Percentiles rank a stretch among this genome's conserved stretches.
Conservation (phyloP, 2,888 invertebrate species). For the Caenorhabditis virilis region DNA sequence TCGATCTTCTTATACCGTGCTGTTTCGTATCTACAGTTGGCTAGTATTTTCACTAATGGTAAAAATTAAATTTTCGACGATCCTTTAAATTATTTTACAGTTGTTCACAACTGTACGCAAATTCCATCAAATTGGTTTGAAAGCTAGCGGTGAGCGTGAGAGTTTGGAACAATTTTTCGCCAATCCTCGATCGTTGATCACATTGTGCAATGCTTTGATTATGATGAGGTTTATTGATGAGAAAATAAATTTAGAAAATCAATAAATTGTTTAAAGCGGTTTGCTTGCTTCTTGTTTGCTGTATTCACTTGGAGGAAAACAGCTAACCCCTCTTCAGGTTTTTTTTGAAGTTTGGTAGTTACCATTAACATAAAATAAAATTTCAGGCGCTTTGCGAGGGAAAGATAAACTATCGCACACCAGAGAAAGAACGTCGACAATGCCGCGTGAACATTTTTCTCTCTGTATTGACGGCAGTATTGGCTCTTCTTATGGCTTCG, state of each 20-base stretch:
- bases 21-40: slow-evolving; percentile 39
- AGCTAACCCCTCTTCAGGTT: slow-evolving; percentile 31
- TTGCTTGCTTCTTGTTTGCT: slow-evolving; percentile 26
- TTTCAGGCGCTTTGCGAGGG: slow-evolving; percentile 24
- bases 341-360: background rate
- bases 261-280: slow-evolving; percentile 18
- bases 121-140: slow-evolving; percentile 43
- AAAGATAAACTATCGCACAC: slow-evolving; percentile 12
- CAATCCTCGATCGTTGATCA: slow-evolving; percentile 43
- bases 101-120: slow-evolving; percentile 40
- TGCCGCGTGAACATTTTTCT: slow-evolving; percentile 26
- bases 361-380: background rate
- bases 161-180: slow-evolving; percentile 25
- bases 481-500: slow-evolving; percentile 29
- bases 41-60: slow-evolving; percentile 32
- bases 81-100: slow-evolving; percentile 23
- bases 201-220: slow-evolving; percentile 47
- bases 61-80: too few species aligned
- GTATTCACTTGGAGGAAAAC: slow-evolving; percentile 27
- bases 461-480: slow-evolving; percentile 23
- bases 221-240: slow-evolving; percentile 34
- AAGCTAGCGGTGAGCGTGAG: slow-evolving; percentile 32
- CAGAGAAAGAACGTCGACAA: slow-evolving; percentile 27
- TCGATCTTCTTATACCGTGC: slow-evolving; percentile 15
- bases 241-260: background rate